Evolutionary conservation across 1,140 invertebrate genomes (phyloP), one percentile per base, ranked within the genome.

Genomic region (Samia ricini): DNA sequence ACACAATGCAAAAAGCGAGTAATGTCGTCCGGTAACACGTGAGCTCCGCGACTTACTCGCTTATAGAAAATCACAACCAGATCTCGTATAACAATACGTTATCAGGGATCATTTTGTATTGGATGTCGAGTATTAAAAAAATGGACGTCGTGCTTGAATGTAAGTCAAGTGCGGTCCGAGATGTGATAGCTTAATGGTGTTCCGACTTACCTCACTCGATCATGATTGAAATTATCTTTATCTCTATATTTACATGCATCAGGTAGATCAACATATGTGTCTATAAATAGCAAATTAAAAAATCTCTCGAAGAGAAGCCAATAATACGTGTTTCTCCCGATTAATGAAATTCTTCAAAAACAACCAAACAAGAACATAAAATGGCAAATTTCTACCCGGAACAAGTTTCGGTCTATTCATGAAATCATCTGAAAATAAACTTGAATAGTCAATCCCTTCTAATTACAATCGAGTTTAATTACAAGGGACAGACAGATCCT

Each of bases 381-480:
- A n/a, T n/a, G n/a, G n/a, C n/a, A 42, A 42, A 42, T 42, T 12
- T 42, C 12, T 15, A 10, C 4, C 3, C 33, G 1, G n/a, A 42
- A 42, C 33, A 42, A 42, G 12, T 42, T 42, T 15, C 33, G 4
- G 12, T 42, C 1, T 4, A 42, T 42, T 8, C 12, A 42, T 42
- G 33, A 4, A 42, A 12, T 42, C 33, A 4, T 42, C 33, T 15
- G 33, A 12, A 71, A 77, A 81, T 78, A 75, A 75, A 72, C 73
- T 68, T 64, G 59, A 55, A 55, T 55, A 15, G 52, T 24, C n/a
- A n/a, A n/a, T n/a, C 61, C 72, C 72, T 73, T 82, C 74, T 76
- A 79, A 77, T 82, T 78, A 82, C 74, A 74, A 65, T 65, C 62
- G 36, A 56, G 55, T 61, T 75, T 82, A 82, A 82, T 82, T 82